phyloP scores from a whole-genome alignment of 2,888 invertebrate species.

The Sceliomorpha sp. region DNA sequence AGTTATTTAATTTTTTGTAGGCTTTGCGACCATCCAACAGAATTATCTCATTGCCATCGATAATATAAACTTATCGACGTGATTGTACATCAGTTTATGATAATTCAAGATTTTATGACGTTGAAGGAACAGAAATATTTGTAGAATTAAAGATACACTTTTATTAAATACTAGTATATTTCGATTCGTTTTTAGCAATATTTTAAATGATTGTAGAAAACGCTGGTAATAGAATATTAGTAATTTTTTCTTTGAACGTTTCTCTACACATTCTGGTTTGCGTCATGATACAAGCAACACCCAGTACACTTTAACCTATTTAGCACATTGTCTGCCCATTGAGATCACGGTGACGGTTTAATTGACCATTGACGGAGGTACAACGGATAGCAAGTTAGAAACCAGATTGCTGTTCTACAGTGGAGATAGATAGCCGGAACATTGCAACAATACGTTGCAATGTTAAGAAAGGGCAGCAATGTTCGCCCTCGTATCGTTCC shows the following conservation, averaged over 20 bases:
- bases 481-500: constrained; percentile 19
- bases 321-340: neutral
- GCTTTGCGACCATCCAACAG: neutral
- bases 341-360: constrained; percentile 4
- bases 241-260: too few relatives aligned
- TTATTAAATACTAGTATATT: too few relatives aligned
- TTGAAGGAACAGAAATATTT: too few relatives aligned
- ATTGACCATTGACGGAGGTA: constrained; percentile 7
- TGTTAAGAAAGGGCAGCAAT: constrained; percentile 21
- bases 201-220: too few relatives aligned
- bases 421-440: constrained; percentile 12
- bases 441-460: constrained; percentile 49
- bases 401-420: constrained; percentile 2
- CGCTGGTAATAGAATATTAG: too few relatives aligned
- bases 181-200: too few relatives aligned
- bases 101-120: neutral
- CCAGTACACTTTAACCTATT: neutral
- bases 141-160: too few relatives aligned
- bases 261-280: too few relatives aligned
- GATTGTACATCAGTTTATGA: neutral
- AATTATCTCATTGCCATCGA: neutral
- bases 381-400: neutral
- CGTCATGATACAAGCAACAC: too few relatives aligned
- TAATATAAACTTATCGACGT: neutral
- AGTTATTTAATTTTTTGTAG: neutral